Evolutionary conservation across 2,113 vertebrate species (phyloP), one percentile per base, ranked within the genome.

Genomic region (human): DNA sequence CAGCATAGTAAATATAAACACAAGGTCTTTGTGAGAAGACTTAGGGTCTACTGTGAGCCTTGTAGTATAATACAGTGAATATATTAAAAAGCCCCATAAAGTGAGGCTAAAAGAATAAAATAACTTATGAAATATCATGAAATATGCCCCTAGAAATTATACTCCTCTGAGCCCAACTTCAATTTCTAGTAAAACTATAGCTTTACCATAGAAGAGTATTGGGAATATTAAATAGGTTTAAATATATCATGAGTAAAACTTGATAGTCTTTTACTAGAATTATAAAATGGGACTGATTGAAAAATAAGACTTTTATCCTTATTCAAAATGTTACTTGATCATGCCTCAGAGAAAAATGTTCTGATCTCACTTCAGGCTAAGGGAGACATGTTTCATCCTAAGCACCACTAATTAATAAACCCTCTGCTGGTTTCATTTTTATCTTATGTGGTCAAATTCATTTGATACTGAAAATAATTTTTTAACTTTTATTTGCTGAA

Each of bases 281-380:
- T 97, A 87, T 92, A 97, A 97, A 97, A 92, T 83, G 30, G 25
- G 8, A 20, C 52, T 87, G 30, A 96, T 70, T 86, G 45, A 94
- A 94, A 90, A 97, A 59, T 57, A 94, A 96, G 40, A 97, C 30
- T 88, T 92, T 91, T 82, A 89, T 89, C 30, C 12, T 87, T 93
- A 75, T 81, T 96, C 59, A 72, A 32, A 79, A 86, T 76, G 66
- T 89, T 76, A 90, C 48, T 95, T 83, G 85, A 93, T 97, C 20
- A 55, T 57, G 12, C 64, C 61, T 97, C 22, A 30, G 78, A 13
- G n/a, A 38, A 68, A 94, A 81, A 91, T 17, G 4, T 18, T 0
- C n/a, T 32, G 50, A 89, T 89, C n/a, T 96, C 73, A 45, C 61
- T 86, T 70, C 45, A 86, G 40, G 8, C 48, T 40, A 50, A 82